phyloP scores from a whole-genome alignment of 2,888 invertebrate genomes.

The Acleris laterana region DNA sequence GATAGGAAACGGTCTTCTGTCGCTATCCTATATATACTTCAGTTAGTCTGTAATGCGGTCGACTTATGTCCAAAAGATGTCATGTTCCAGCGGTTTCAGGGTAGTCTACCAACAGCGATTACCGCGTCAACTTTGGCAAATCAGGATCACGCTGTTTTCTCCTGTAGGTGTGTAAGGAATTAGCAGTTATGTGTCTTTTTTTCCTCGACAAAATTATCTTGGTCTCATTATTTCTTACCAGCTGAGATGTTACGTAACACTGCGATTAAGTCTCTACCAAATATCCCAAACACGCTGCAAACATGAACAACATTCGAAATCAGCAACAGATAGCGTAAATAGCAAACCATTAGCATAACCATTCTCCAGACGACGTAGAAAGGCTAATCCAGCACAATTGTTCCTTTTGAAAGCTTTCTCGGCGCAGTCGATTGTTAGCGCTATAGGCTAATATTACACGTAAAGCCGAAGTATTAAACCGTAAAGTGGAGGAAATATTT shows the following conservation, averaged over 20 bases:
- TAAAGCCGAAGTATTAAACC: slow-evolving; percentile 13
- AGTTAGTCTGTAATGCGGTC: too few species aligned
- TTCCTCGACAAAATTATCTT: not conserved
- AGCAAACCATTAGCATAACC: slow-evolving; percentile 53
- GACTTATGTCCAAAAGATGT: too few species aligned
- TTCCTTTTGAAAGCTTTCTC: slow-evolving; percentile 56
- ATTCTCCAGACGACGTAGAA: slow-evolving; percentile 46
- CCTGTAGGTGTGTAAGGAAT: too few species aligned
- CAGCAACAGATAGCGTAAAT: slow-evolving; percentile 46
- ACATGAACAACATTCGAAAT: slow-evolving; percentile 5
- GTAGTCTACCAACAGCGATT: too few species aligned
- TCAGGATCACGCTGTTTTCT: too few species aligned
- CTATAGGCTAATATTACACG: slow-evolving; percentile 32
- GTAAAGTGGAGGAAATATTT: slow-evolving; percentile 15
- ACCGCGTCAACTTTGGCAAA: too few species aligned
- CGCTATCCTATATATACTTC: too few species aligned
- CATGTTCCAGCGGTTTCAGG: too few species aligned
- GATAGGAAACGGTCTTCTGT: too few species aligned
- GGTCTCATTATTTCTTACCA: not conserved
- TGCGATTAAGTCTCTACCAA: not conserved
- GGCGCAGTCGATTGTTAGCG: slow-evolving; percentile 54
- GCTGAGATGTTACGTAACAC: not conserved
- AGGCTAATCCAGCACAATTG: slow-evolving; percentile 59
- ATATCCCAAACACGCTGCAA: not conserved
- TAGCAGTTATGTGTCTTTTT: too few species aligned